Evolutionary conservation across 1,140 invertebrate species (phyloP), one percentile per base, ranked within the genome.

Genomic region (Octopus sinensis): DNA sequence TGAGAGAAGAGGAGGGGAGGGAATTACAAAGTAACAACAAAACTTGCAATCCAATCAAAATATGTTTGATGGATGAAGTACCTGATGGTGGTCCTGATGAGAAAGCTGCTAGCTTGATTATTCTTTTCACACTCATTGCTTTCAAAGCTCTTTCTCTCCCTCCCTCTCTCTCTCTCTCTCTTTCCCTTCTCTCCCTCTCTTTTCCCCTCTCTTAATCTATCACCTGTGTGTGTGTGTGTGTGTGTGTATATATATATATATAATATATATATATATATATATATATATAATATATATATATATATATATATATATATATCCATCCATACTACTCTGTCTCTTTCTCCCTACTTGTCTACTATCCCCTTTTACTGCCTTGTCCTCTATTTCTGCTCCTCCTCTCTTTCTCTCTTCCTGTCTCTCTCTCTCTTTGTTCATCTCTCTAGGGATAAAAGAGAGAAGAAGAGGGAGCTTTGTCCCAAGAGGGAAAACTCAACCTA

Each of bases 11-110:
- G 62, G 62, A n/a, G 62, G 62, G 62, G 62, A 68, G 30, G 30
- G 30, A 43, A 43, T 43, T 43, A 43, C 30, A 43, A 43, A 43
- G 30, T 43, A 43, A 43, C 30, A 43, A 43, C 30, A 68, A 77
- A 77, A 77, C 23, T 43, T 77, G 76, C 76, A 77, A 77, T 77
- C 76, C 23, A 51, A 77, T 77, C 76, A 77, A 77, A 77, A 77
- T n/a, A 77, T 77, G 43, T 53, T 53, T 77, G 76, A 77, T 77
- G 52, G 76, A 77, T 77, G 76, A 77, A 77, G 76, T 77, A 77
- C 76, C 76, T 77, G 76, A 77, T 53, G 76, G 76, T 77, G 30
- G 76, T 77, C 4, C 52, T 77, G 76, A 51, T 43, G n/a, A 43
- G n/a, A 51, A 77, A 43, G 30, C 76, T 51, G 76, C 76, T 53